Evolutionary conservation across 1,140 invertebrate genomes (phyloP).

Genomic region (Heliconius himera): DNA sequence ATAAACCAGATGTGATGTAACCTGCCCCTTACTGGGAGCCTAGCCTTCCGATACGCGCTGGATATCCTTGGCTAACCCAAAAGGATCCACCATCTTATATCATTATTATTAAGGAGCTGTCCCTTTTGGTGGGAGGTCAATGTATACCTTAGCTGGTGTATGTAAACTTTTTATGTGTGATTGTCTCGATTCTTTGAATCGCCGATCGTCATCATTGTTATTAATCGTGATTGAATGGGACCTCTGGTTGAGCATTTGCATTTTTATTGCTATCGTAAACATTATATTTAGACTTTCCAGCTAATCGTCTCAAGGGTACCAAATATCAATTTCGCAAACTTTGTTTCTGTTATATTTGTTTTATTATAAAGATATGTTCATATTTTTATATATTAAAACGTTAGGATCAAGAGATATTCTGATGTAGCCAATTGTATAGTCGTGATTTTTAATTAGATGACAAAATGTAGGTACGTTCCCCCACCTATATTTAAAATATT

Average conservation of each 20-base stretch:
- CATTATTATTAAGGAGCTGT: conserved; percentile 64
- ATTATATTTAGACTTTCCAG: conserved; percentile 22
- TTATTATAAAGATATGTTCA: no score
- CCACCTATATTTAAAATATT: no score
- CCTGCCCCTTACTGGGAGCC: conserved; percentile 56
- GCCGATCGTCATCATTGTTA: conserved; percentile 50
- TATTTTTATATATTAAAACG: no score
- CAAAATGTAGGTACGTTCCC: no score
- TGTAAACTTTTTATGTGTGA: conserved; percentile 62
- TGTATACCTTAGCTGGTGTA: conserved; percentile 59
- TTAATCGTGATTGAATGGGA: conserved; percentile 49
- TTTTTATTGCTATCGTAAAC: conserved; percentile 27
- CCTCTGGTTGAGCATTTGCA: conserved; percentile 47
- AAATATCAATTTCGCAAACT: not conserved
- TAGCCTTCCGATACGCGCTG: conserved; percentile 56
- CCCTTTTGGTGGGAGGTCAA: conserved; percentile 61
- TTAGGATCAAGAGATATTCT: no score
- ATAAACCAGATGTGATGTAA: conserved; percentile 75
- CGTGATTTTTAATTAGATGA: no score
- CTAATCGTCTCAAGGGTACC: not conserved
- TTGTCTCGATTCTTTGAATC: conserved; percentile 62
- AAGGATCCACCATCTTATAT: conserved; percentile 58
- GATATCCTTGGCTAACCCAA: conserved; percentile 63
- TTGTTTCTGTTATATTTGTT: not conserved
- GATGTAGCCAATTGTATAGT: no score